Evolutionary conservation across 2,113 vertebrate genomes (phyloP), one percentile per base, ranked within the genome.

Genomic region (Clupea harengus): DNA sequence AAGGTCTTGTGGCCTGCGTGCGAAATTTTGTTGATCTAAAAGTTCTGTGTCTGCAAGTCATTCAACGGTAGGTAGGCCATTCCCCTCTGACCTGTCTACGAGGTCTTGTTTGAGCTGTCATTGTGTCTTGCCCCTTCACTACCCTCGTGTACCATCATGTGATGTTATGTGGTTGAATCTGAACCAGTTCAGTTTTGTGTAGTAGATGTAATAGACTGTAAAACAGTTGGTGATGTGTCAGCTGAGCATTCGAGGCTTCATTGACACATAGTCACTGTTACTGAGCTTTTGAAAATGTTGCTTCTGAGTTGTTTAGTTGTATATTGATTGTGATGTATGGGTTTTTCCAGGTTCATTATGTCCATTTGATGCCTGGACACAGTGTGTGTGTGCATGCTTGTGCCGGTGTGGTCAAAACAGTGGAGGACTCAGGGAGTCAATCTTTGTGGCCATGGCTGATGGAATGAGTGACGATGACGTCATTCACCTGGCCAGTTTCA

Each of bases 401-500:
- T 92, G 92, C 50, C 86, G 57, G 49, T 82, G 87, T 88, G 49
- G 25, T 84, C 20, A 83, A 86, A 88, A 89, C 88, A 89, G 90
- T 90, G 86, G 88, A 83, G 67, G 88, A 85, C 88, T 90, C 89
- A 81, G 9, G 93, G n/a, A 90, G 81, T 20, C 85, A 89, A 57
- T 86, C 15, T 52, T 82, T 90, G 86, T 88, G 84, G 96, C 94
- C 89, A 99, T 99, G 98, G 97, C 96, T 92, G 96, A 98, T 88
- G 94, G 95, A 91, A 93, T 91, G 85, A 95, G 92, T 60, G 97
- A 96, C 78, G 95, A 97, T 88, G 97, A 98, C 44, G 95, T 97
- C 8, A 96, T 97, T 92, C 96, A 96, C 89, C 91, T 97, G 91
- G 96, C 92, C 88, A 97, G 94, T 91, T 98, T 98, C 93, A 95